These are phyloP conservation scores for Neotoma lepida DNA, from an alignment of 2,113 vertebrate genomes.

Conservation along the genomic window DNA sequence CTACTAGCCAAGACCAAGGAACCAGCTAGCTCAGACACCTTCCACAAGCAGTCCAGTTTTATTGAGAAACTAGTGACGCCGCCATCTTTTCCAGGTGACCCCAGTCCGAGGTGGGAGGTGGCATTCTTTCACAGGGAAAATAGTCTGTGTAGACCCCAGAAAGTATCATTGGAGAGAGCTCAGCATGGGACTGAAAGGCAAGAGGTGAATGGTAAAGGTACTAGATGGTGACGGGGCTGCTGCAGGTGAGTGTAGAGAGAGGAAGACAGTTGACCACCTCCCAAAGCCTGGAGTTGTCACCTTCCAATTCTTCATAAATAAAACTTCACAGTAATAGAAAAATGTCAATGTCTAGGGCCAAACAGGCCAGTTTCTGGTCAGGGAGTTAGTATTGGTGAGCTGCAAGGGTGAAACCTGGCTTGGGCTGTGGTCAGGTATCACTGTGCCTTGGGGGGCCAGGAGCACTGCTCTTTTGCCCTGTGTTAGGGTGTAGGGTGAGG, in stretches of 20 bases:
- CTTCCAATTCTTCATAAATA: conserved; percentile 70
- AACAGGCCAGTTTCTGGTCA: neutral
- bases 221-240: neutral
- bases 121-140: neutral
- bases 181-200: neutral
- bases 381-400: neutral
- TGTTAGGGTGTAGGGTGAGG: neutral
- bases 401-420: neutral
- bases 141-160: neutral
- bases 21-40: neutral
- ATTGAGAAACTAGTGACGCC: conserved; percentile 67
- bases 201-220: neutral
- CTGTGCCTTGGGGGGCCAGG: neutral
- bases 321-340: conserved; percentile 79
- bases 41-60: conserved; percentile 57
- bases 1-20: neutral
- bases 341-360: neutral
- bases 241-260: neutral
- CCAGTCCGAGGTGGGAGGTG: neutral
- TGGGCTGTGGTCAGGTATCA: accelerated
- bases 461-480: conserved; percentile 68
- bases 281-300: conserved; percentile 6
- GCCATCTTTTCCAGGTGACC: neutral
- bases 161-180: neutral
- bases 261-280: neutral